Percentiles rank a stretch among this genome's conserved stretches.
Evolutionary conservation across 2,888 invertebrate genomes (phyloP).

Genomic region (Drosophila neoperkinsi): DNA sequence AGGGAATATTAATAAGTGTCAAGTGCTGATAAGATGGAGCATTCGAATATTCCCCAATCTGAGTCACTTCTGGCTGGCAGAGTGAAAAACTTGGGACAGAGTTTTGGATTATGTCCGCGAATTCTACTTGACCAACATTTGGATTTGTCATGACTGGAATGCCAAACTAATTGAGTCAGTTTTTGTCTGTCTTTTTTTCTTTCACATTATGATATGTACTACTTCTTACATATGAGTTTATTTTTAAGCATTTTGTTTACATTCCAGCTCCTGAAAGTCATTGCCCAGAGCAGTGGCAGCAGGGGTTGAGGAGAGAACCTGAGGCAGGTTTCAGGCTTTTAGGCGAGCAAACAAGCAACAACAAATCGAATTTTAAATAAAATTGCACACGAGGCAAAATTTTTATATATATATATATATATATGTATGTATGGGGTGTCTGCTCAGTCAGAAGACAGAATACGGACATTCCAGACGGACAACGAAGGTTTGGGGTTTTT

Average conservation of each 20-base stretch:
- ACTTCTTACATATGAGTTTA: conserved; percentile 46
- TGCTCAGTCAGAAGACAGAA: conserved; percentile 21
- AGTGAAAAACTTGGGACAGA: conserved; percentile 1
- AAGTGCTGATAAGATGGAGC: conserved; percentile 32
- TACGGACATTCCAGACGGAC: conserved; percentile 22
- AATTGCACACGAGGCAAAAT: conserved; percentile 65
- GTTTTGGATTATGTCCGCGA: conserved; percentile 21
- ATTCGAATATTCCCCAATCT: conserved; percentile 9
- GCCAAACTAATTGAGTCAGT: conserved; percentile 56
- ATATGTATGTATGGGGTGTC: conserved; percentile 1
- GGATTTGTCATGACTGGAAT: conserved; percentile 59
- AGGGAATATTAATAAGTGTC: conserved; percentile 3
- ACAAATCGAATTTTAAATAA: conserved; percentile 49
- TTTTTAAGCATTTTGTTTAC: conserved; percentile 70
- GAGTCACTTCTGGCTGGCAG: conserved; percentile 24
- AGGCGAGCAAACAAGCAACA: conserved; percentile 33
- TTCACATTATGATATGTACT: conserved; percentile 4
- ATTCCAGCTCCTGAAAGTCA: conserved; percentile 30
- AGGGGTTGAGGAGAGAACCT: not conserved
- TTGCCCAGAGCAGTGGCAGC: not conserved
- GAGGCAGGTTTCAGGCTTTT: conserved; percentile 38
- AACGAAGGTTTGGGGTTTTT: conserved; percentile 27
- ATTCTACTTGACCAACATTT: conserved; percentile 44
- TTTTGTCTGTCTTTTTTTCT: conserved; percentile 1
- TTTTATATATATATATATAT: conserved; percentile 10